A percentile compares a stretch with the other conserved stretches of the same genome.
phyloP scores from a whole-genome alignment of 1,140 invertebrate genomes.

The Araneus ventricosus region DNA sequence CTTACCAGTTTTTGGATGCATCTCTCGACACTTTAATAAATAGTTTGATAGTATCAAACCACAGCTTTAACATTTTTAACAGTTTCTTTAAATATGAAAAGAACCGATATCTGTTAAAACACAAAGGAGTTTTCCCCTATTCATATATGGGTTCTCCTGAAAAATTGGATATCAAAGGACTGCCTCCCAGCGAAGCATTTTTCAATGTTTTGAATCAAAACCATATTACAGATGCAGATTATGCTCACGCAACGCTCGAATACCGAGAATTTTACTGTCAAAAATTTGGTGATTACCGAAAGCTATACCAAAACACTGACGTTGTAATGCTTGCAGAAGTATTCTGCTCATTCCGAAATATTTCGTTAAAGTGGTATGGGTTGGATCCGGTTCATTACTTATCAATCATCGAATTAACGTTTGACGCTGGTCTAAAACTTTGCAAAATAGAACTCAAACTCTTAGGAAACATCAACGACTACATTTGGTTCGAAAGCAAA shows the following conservation, averaged over 20 bases:
- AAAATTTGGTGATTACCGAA: background rate
- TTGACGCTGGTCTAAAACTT: conserved; percentile 30
- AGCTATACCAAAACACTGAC: conserved; percentile 37
- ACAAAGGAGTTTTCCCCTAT: no score
- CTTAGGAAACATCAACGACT: no score
- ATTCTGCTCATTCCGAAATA: background rate
- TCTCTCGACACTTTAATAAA: no score
- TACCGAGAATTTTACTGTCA: background rate
- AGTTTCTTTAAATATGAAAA: no score
- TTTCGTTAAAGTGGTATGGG: background rate
- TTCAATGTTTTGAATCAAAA: background rate
- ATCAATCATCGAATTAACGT: background rate
- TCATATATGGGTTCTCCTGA: no score
- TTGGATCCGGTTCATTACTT: conserved; percentile 21
- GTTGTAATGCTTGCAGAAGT: conserved; percentile 26
- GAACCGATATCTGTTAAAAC: no score
- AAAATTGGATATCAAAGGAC: no score
- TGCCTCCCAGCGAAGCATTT: no score
- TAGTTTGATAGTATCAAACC: no score
- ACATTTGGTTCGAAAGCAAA: background rate
- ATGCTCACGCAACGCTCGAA: background rate
- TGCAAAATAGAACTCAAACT: no score
- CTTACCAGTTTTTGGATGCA: no score
- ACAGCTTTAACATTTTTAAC: no score
- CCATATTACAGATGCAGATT: background rate